A percentile compares a stretch with the other conserved stretches of the same genome.
These are phyloP conservation scores for Pilophorus perplexus DNA, from an alignment of 2,888 invertebrate species.

Conservation along the genomic window DNA sequence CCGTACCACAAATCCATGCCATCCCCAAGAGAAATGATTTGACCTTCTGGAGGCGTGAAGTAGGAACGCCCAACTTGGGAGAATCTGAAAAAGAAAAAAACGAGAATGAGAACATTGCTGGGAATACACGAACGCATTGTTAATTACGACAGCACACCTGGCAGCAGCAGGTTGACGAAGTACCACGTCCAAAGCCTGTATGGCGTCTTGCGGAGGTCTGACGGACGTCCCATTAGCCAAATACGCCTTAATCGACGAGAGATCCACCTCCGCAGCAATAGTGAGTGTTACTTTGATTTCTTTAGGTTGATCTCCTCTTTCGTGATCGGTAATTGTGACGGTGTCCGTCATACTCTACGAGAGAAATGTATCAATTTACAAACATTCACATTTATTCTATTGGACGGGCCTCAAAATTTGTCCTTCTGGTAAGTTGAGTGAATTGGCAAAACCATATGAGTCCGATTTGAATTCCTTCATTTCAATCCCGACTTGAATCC, in stretches of 20 bases:
- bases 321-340: slow-evolving; percentile 53
- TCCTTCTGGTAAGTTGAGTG: not conserved
- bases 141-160: slow-evolving; percentile 48
- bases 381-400: not conserved
- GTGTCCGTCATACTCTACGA: slow-evolving; percentile 40
- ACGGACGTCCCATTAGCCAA: slow-evolving; percentile 53
- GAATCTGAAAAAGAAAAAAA: slow-evolving; percentile 47
- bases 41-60: slow-evolving; percentile 58
- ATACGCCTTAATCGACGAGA: slow-evolving; percentile 53
- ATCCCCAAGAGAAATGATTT: slow-evolving; percentile 64
- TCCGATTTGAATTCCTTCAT: too few relatives aligned
- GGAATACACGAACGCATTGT: not conserved
- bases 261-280: slow-evolving; percentile 58
- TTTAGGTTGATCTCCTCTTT: slow-evolving; percentile 50
- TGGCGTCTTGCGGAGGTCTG: slow-evolving; percentile 58
- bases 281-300: slow-evolving; percentile 58
- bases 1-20: slow-evolving; percentile 92
- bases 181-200: slow-evolving; percentile 83
- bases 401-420: not conserved
- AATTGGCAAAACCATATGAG: too few relatives aligned
- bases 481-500: too few relatives aligned
- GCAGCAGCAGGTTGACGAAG: slow-evolving; percentile 65
- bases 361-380: not conserved
- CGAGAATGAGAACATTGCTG: not conserved
- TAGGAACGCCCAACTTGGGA: slow-evolving; percentile 74